phyloP scores from a whole-genome alignment of 53 echinoderm and acorn worm species.

The Crossaster papposus region DNA sequence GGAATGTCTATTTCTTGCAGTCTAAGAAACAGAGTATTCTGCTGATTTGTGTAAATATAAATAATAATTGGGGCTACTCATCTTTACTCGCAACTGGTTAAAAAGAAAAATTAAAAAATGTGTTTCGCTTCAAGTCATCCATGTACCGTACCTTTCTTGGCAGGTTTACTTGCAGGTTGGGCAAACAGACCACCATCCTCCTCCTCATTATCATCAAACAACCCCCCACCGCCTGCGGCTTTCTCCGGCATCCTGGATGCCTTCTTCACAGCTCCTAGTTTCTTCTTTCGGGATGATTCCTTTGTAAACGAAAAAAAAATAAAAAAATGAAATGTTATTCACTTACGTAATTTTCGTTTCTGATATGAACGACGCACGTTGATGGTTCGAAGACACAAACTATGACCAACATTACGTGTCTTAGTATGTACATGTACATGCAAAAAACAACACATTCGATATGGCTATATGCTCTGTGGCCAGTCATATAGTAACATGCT shows the following conservation, averaged over 20 bases:
- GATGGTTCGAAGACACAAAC: no score
- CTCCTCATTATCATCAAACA: slow-evolving; percentile 79
- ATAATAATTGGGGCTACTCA: no score
- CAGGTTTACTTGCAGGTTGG: slow-evolving; percentile 50
- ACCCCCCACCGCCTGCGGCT: slow-evolving; percentile 9
- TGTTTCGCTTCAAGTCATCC: no score
- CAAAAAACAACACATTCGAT: no score
- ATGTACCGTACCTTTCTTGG: slow-evolving; percentile 82
- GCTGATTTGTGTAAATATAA: no score
- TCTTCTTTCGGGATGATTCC: slow-evolving; percentile 55
- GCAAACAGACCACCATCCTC: slow-evolving; percentile 74
- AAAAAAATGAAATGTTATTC: background rate
- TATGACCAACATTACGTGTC: no score
- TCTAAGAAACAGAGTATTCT: background rate
- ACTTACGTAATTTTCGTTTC: no score
- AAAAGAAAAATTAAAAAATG: background rate
- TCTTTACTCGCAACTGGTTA: no score
- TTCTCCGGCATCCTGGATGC: background rate
- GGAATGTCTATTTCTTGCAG: background rate
- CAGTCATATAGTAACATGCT: background rate
- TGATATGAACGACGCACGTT: no score
- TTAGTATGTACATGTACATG: no score
- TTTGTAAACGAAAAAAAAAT: background rate
- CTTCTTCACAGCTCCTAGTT: slow-evolving; percentile 16
- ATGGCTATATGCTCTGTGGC: no score